Percentiles rank a stretch among this genome's conserved stretches.
Evolutionary conservation across 2,113 vertebrate species (phyloP).

Genomic region (Athene noctua): DNA sequence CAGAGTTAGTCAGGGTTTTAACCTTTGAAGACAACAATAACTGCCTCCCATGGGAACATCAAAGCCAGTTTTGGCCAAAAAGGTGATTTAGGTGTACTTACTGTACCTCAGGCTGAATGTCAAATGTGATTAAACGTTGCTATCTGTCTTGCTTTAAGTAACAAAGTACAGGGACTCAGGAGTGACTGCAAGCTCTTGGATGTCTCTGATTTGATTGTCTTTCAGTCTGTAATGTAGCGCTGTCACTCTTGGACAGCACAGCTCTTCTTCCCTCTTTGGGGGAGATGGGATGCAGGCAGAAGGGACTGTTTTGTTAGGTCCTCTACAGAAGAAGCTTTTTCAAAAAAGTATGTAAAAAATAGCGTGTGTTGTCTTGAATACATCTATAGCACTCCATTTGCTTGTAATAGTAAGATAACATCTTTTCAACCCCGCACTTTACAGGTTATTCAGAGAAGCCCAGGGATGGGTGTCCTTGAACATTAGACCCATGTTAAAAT

Average conservation of each 20-base stretch:
- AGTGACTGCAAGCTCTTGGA: not conserved
- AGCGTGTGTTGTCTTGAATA: fast-evolving
- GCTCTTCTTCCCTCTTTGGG: not conserved
- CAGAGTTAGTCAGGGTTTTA: conserved; percentile 12
- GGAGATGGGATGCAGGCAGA: not conserved
- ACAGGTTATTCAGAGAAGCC: not conserved
- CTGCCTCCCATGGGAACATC: conserved; percentile 47
- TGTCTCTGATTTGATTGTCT: not conserved
- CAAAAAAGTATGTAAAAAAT: not conserved
- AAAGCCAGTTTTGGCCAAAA: conserved; percentile 45
- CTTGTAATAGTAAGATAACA: no score
- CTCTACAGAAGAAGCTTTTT: not conserved
- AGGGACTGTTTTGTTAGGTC: not conserved
- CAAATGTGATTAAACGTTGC: conserved; percentile 58
- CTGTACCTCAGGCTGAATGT: conserved; percentile 59
- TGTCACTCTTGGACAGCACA: not conserved
- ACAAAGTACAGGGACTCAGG: not conserved
- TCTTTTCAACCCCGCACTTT: not conserved
- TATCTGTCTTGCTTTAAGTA: conserved; percentile 7
- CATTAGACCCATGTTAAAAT: not conserved
- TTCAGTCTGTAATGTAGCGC: not conserved
- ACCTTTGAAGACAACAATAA: conserved; percentile 53
- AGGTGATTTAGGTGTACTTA: conserved; percentile 59
- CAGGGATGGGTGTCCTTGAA: not conserved
- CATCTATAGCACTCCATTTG: not conserved